Conservation (phyloP, 2,113 vertebrate genomes). For the Procavia capensis region DNA sequence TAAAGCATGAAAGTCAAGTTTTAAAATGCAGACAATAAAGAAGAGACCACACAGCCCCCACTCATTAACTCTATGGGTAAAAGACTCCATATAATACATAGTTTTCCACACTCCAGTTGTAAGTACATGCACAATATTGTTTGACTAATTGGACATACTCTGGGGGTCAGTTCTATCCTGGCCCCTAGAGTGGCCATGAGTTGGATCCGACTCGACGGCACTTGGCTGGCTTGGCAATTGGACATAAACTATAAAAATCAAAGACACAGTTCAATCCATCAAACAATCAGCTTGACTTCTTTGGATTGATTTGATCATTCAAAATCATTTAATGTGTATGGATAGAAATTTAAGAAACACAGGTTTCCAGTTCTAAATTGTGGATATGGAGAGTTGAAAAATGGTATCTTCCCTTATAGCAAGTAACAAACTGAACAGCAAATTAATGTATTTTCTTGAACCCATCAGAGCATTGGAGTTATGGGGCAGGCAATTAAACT, state of each 20-base stretch:
- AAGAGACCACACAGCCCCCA: neutral
- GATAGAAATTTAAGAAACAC: neutral
- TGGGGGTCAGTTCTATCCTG: too few relatives aligned
- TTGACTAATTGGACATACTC: conserved; percentile 25
- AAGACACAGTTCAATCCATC: neutral
- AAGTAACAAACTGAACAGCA: neutral
- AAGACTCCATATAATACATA: neutral
- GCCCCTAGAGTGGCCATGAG: too few relatives aligned
- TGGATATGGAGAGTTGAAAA: neutral
- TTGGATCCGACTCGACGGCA: too few relatives aligned
- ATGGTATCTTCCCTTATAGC: neutral
- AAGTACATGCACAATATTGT: neutral
- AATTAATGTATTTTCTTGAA: neutral
- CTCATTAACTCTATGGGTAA: neutral
- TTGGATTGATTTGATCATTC: conserved; percentile 30
- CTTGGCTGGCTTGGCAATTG: too few relatives aligned
- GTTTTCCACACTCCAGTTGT: neutral
- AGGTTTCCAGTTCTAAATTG: conserved; percentile 9
- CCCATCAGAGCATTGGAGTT: neutral
- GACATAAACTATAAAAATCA: conserved; percentile 27
- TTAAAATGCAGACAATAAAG: neutral
- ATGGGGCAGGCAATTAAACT: neutral
- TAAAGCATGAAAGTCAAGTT: neutral
- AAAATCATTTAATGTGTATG: neutral
- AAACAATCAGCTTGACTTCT: neutral